Evolutionary conservation across 2,797 vertebrate genomes (phyloP), one percentile per base, ranked within the genome.

Genomic region (Chrysolophus pictus): DNA sequence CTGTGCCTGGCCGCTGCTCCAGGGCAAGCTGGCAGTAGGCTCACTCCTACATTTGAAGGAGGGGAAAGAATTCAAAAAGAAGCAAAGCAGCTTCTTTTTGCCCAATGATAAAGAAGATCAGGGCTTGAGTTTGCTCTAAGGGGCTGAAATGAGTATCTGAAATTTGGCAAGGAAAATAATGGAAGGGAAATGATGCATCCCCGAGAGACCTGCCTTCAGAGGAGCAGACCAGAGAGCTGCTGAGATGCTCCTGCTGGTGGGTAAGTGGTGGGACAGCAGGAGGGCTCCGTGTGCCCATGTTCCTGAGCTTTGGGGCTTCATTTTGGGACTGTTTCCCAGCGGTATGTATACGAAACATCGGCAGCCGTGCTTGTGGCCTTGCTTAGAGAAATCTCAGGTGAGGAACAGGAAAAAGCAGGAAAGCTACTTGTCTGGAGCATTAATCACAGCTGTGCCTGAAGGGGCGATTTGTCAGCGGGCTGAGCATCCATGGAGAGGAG

Each of bases 161-260:
- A 51, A 53, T 67, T 24, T 53, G 58, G 26, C 46, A 37, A 42
- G 28, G 58, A 53, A 41, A 51, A 4, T 35, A 47, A 41, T 53
- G 15, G 51, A 37, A 42, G 23, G 58, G 53, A 41, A 53, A 3
- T n/a, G 39, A 41, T 63, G 37, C 28, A 13, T 15, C 35, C 71
- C n/a, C 3, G 2, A 31, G 55, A 69, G 81, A 49, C 6, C 28
- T 41, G 24, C 24, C 59, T 53, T 46, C 53, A 28, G 9, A 39
- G 51, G 14, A 28, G 35, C 22, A 31, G 68, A 12, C 55, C 33
- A 63, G 56, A 60, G 14, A 46, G 53, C 46, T 53, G 35, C 62
- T 21, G 53, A 37, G 9, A 15, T 60, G 14, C 1, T 0, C 14
- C 56, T 31, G 44, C 1, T 3, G 14, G 18, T 6, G 37, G 8